Conservation (phyloP, 1,140 invertebrate genomes). For the Meloidogyne floridensis region DNA sequence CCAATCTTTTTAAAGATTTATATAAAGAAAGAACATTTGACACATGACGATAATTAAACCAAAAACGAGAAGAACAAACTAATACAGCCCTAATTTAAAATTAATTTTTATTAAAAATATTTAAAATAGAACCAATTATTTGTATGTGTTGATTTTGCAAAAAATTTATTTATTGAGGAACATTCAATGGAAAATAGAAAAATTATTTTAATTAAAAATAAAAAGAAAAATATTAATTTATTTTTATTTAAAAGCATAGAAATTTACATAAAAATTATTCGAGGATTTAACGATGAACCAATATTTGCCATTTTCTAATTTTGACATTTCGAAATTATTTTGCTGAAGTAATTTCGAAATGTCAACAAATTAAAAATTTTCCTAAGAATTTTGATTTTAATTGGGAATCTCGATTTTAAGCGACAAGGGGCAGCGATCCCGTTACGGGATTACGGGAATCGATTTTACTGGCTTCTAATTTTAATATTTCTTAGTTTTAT, state of each 20-base stretch:
- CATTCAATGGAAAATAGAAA: not conserved
- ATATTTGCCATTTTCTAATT: too few relatives aligned
- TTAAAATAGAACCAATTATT: slow-evolving; percentile 27
- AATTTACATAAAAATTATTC: too few relatives aligned
- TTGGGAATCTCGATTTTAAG: too few relatives aligned
- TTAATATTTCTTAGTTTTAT: too few relatives aligned
- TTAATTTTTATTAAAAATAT: not conserved
- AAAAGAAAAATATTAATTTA: not conserved
- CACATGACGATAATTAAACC: slow-evolving; percentile 99
- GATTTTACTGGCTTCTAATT: too few relatives aligned
- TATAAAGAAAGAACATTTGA: slow-evolving; percentile 98
- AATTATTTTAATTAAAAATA: not conserved
- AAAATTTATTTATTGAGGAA: slow-evolving; percentile 20
- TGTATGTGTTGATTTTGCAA: slow-evolving; percentile 31
- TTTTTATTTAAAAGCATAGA: not conserved
- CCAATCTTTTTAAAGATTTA: slow-evolving; percentile 90
- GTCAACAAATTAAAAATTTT: too few relatives aligned
- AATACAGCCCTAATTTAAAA: slow-evolving; percentile 80
- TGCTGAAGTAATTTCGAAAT: too few relatives aligned
- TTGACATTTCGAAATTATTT: too few relatives aligned
- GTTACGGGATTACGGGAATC: too few relatives aligned
- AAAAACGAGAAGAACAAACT: slow-evolving; percentile 95
- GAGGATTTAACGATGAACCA: too few relatives aligned
- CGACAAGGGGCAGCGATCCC: too few relatives aligned
- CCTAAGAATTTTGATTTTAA: too few relatives aligned